These are phyloP conservation scores for Corvus moneduloides DNA, from an alignment of 2,113 vertebrate species.

Conservation along the genomic window DNA sequence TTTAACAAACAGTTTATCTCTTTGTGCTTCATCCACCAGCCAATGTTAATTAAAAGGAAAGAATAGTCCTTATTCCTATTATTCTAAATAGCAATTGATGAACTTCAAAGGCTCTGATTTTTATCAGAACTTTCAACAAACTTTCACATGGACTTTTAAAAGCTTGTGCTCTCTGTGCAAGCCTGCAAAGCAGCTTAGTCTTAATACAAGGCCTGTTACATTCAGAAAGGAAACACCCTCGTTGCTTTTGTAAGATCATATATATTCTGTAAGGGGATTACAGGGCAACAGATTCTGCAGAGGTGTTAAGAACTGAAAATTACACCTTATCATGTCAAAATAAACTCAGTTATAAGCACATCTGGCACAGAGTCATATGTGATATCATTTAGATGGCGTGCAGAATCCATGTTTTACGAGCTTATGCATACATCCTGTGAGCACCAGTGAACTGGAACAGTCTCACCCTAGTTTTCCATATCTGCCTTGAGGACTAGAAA, in stretches of 20 bases:
- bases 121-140: constrained; percentile 23
- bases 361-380: not conserved
- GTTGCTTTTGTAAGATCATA: not conserved
- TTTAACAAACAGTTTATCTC: constrained; percentile 67
- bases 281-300: not conserved
- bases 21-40: constrained; percentile 30
- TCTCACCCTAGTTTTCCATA: not conserved
- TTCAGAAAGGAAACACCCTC: not conserved
- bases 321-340: not conserved
- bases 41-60: constrained; percentile 66
- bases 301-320: not conserved
- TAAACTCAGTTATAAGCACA: not conserved
- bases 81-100: constrained; percentile 36
- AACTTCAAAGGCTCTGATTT: constrained; percentile 54
- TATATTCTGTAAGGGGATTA: not conserved
- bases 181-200: not conserved
- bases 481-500: not conserved
- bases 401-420: not conserved
- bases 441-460: not conserved
- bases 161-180: not conserved
- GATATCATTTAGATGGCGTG: not conserved
- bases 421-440: not conserved
- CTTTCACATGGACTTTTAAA: constrained; percentile 9
- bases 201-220: not conserved
- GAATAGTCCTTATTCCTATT: constrained; percentile 53